A percentile compares a stretch with the other conserved stretches of the same genome.
Evolutionary conservation across 2,888 invertebrate species (phyloP).

Genomic region (Parascotia fuliginaria): DNA sequence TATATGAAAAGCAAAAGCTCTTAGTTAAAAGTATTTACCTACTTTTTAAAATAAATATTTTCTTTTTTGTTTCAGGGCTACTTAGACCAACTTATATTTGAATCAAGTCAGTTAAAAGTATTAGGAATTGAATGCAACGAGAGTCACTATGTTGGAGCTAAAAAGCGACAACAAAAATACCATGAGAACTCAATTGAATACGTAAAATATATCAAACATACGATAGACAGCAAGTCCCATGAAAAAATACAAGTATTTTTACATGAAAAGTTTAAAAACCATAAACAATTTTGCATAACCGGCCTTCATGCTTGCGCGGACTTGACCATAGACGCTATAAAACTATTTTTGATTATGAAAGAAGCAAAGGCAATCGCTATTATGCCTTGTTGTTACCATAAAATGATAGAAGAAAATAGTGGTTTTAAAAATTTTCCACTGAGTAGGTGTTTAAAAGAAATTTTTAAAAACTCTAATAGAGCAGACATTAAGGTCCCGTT

Average conservation of each 20-base stretch:
- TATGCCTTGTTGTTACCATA: slow-evolving; percentile 94
- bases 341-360: slow-evolving; percentile 87
- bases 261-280: slow-evolving; percentile 64
- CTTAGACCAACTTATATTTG: slow-evolving; percentile 88
- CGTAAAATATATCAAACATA: slow-evolving; percentile 87
- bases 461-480: slow-evolving; percentile 62
- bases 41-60: too few species aligned
- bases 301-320: slow-evolving; percentile 93
- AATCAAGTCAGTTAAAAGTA: slow-evolving; percentile 85
- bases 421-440: slow-evolving; percentile 89
- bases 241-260: slow-evolving; percentile 71
- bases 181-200: slow-evolving; percentile 78
- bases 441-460: slow-evolving; percentile 79
- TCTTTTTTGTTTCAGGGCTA: slow-evolving; percentile 86
- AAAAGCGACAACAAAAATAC: slow-evolving; percentile 83
- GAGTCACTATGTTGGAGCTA: slow-evolving; percentile 84
- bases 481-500: slow-evolving; percentile 87
- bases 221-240: slow-evolving; percentile 82
- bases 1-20: too few species aligned
- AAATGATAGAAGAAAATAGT: slow-evolving; percentile 69
- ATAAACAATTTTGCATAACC: slow-evolving; percentile 64
- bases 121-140: slow-evolving; percentile 89
- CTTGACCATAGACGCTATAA: slow-evolving; percentile 88
- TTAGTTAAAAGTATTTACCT: too few species aligned
- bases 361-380: slow-evolving; percentile 86